These are phyloP conservation scores for Poeciliopsis retropinna DNA, from an alignment of 2,113 vertebrate species.

Conservation along the genomic window DNA sequence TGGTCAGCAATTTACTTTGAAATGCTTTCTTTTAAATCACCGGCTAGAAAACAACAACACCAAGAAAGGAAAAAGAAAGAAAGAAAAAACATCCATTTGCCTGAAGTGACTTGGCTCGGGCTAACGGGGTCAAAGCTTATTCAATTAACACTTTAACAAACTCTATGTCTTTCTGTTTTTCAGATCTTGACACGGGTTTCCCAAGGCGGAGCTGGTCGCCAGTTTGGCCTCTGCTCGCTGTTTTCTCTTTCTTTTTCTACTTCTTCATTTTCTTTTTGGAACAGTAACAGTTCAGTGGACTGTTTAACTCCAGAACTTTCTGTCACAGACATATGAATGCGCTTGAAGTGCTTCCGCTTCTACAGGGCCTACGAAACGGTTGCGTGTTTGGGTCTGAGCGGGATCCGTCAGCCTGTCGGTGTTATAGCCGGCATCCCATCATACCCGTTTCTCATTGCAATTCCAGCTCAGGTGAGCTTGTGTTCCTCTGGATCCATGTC, in stretches of 20 bases:
- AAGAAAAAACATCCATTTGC: conserved; percentile 14
- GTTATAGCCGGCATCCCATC: conserved; percentile 49
- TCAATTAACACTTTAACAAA: conserved; percentile 33
- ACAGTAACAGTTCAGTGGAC: conserved; percentile 69
- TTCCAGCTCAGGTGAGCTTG: conserved; percentile 60
- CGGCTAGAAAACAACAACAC: conserved; percentile 3
- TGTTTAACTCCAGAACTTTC: conserved; percentile 65
- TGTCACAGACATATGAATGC: conserved; percentile 76
- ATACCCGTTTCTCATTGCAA: conserved; percentile 43
- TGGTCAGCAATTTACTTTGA: conserved; percentile 11
- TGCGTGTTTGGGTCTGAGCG: conserved; percentile 54
- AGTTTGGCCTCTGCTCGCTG: conserved; percentile 10
- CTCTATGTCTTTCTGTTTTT: conserved; percentile 18
- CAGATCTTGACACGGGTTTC: conserved; percentile 12
- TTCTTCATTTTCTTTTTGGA: conserved; percentile 26
- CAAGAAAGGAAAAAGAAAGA: background rate
- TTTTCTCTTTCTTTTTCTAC: background rate
- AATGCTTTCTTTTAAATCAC: background rate
- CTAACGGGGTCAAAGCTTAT: conserved; percentile 56
- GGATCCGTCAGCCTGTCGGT: conserved; percentile 58
- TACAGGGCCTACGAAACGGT: conserved; percentile 35
- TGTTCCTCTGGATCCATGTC: conserved; percentile 27
- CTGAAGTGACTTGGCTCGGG: conserved; percentile 13
- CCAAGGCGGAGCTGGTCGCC: conserved; percentile 17
- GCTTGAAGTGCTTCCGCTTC: conserved; percentile 61